A percentile compares a stretch with the other conserved stretches of the same genome.
phyloP scores from a whole-genome alignment of 2,797 vertebrate species.

The Enteromius paludinosus region DNA sequence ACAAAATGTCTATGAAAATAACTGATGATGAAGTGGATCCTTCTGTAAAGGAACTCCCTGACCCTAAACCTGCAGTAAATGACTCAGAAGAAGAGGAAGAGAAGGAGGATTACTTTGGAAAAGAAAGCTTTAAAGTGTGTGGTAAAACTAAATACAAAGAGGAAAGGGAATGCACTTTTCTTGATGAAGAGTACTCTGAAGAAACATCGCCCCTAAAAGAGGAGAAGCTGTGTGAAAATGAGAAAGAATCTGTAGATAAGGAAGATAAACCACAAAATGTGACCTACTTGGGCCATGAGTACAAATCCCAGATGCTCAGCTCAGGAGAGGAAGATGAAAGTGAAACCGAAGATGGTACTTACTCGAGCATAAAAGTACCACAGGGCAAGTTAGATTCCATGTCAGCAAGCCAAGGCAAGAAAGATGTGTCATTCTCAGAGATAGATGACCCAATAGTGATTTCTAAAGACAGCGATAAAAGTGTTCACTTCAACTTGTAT shows the following conservation, averaged over 20 bases:
- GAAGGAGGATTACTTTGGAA: conserved; percentile 70
- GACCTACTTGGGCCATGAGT: conserved; percentile 63
- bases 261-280: conserved; percentile 63
- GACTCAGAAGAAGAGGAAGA: conserved; percentile 74
- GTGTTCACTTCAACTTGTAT: conserved; percentile 75
- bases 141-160: conserved; percentile 83
- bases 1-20: conserved; percentile 52
- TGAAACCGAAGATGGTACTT: conserved; percentile 68
- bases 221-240: conserved; percentile 60
- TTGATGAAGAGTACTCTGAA: conserved; percentile 85
- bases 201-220: conserved; percentile 72
- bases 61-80: conserved; percentile 68
- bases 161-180: conserved; percentile 90
- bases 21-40: conserved; percentile 53
- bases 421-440: conserved; percentile 58
- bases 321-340: conserved; percentile 73
- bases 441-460: conserved; percentile 54
- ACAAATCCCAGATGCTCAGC: conserved; percentile 68
- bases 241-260: conserved; percentile 56
- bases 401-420: conserved; percentile 55
- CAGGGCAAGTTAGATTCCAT: conserved; percentile 62
- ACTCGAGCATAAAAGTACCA: conserved; percentile 58
- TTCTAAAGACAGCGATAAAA: conserved; percentile 71
- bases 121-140: conserved; percentile 73
- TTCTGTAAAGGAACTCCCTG: conserved; percentile 62